phyloP scores from a whole-genome alignment of 2,888 invertebrate species.

The Eilema caniola region DNA sequence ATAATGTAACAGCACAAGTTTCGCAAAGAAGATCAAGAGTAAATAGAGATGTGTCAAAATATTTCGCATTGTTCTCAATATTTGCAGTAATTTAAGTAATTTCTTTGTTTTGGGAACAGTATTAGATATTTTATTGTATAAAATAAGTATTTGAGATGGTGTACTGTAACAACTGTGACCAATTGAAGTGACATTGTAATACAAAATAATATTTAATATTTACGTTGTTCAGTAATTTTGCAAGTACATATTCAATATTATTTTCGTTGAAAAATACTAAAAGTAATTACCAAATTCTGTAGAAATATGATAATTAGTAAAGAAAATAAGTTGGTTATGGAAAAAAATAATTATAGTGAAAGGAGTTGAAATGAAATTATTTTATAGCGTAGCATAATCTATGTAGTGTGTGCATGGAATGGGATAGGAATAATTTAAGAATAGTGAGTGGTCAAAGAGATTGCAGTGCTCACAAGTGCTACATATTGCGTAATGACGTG shows the following conservation, averaged over 20 bases:
- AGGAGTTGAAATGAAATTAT: too few relatives aligned
- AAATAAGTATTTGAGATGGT: constrained; percentile 16
- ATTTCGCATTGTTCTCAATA: constrained; percentile 23
- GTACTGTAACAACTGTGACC: constrained; percentile 8
- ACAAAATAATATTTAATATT: not conserved
- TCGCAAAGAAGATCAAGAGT: not conserved
- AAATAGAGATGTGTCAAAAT: constrained; percentile 23
- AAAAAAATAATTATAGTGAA: too few relatives aligned
- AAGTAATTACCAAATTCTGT: not conserved
- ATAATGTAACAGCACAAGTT: not conserved
- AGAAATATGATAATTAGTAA: not conserved
- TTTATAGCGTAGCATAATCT: too few relatives aligned
- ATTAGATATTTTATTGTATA: constrained; percentile 19
- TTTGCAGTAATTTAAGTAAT: constrained; percentile 23
- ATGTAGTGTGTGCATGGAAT: too few relatives aligned
- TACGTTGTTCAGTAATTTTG: not conserved
- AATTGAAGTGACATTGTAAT: not conserved
- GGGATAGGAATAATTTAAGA: too few relatives aligned
- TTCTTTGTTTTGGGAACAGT: constrained; percentile 38
- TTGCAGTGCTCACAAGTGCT: too few relatives aligned
- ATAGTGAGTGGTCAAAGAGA: too few relatives aligned
- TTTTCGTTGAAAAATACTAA: not conserved
- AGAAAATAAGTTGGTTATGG: too few relatives aligned
- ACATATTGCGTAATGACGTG: too few relatives aligned
- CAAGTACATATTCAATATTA: not conserved